Base-by-base conservation (phyloP, 2,888 invertebrate species). In the Fragum fragum region DNA sequence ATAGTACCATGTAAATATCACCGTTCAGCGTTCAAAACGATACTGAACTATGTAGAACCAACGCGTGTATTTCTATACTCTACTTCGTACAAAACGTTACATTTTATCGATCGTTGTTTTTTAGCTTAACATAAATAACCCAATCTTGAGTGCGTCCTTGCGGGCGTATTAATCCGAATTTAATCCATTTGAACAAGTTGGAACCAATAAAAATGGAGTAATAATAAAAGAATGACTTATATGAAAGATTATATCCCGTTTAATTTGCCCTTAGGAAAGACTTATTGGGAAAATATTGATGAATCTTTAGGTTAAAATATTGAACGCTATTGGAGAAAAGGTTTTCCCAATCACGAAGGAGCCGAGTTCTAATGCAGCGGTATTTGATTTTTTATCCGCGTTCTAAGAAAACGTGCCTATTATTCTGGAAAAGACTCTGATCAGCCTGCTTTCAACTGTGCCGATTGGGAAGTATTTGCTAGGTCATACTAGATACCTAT, bases 21-120 rank as follows among this genome's bases (percentile, higher is more conserved):
- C 66, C 66, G 7, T n/a, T 66, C 66, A 21, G 32, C n/a, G 42
- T 66, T 1, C 47, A n/a, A 39, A 42, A 23, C 42, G 26, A 39
- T n/a, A 66, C 66, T 66, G 26, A 39, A 21, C 21, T 66, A 23
- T 66, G 66, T 39, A 39, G 32, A 39, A 42, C 18, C 14, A 32
- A 42, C 47, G 66, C 66, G 66, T 66, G 66, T 66, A 42, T 66
- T 47, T 39, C 66, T 66, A 23, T 66, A 66, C 66, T 39, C 14
- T 66, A 23, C 7, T 63, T 32, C n/a, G 42, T 36, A 42, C 66
- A 66, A 66, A 66, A 66, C 66, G 42, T 14, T 66, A 66, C 66
- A 66, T 66, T 66, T 36, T 66, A 66, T 66, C 66, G 66, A 66
- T 66, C 66, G 42, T 7, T 42, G 42, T 23, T 42, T 66, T 42